phyloP scores from a whole-genome alignment of 1,140 invertebrate genomes.

The Aricia agestis region DNA sequence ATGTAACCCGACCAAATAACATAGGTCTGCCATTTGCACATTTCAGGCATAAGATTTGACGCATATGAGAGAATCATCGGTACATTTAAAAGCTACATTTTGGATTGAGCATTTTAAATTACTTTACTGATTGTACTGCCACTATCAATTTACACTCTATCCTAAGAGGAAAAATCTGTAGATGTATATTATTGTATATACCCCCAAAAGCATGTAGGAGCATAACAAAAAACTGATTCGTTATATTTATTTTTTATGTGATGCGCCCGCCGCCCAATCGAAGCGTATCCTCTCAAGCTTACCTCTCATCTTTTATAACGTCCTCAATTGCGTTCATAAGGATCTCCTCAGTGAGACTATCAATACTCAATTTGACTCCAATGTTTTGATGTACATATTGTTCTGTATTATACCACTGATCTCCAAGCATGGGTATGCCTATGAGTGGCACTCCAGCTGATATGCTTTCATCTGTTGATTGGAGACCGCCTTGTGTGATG shows the following conservation, averaged over 20 bases:
- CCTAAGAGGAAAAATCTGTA: too few species aligned
- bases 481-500: slow-evolving; percentile 78
- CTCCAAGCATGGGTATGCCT: slow-evolving; percentile 33
- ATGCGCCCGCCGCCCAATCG: too few species aligned
- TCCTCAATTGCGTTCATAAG: slow-evolving; percentile 39
- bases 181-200: too few species aligned
- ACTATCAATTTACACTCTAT: too few species aligned
- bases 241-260: neutral
- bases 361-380: slow-evolving; percentile 39
- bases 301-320: slow-evolving; percentile 33
- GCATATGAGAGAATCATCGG: too few species aligned
- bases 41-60: too few species aligned
- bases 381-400: slow-evolving; percentile 40
- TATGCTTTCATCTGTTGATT: slow-evolving; percentile 77
- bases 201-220: too few species aligned
- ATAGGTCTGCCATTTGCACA: too few species aligned
- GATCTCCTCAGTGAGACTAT: slow-evolving; percentile 39
- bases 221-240: neutral
- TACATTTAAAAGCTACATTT: too few species aligned
- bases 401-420: slow-evolving; percentile 42
- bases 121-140: too few species aligned
- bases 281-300: neutral
- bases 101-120: too few species aligned
- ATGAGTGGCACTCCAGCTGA: slow-evolving; percentile 76
- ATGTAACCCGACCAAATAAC: too few species aligned